phyloP scores from a whole-genome alignment of 2,888 invertebrate genomes.

The Deilephila elpenor region DNA sequence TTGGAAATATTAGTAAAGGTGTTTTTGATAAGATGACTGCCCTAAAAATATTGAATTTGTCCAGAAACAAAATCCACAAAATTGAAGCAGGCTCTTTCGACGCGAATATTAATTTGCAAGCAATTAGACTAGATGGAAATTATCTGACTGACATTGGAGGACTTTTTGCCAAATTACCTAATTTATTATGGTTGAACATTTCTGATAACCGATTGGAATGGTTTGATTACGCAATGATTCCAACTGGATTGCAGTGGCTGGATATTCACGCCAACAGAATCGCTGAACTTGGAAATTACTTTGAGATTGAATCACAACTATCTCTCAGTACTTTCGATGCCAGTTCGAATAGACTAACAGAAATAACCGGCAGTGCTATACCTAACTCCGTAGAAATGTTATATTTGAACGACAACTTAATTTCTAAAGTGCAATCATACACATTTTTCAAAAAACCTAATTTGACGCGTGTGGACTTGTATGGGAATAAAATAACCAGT shows the following conservation, averaged over 20 bases:
- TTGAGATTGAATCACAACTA: constrained; percentile 91
- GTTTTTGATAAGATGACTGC: constrained; percentile 91
- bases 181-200: constrained; percentile 93
- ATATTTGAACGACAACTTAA: constrained; percentile 91
- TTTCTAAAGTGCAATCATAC: constrained; percentile 93
- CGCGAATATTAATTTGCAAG: constrained; percentile 90
- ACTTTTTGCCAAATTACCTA: constrained; percentile 91
- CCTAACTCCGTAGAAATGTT: constrained; percentile 92
- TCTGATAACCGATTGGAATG: constrained; percentile 93
- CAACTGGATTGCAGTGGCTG: constrained; percentile 92
- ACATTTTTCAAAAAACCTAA: constrained; percentile 95
- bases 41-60: constrained; percentile 92
- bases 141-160: constrained; percentile 91
- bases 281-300: constrained; percentile 92
- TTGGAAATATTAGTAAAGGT: constrained; percentile 91
- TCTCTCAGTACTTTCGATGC: constrained; percentile 92
- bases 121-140: constrained; percentile 92
- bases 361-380: constrained; percentile 92
- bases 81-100: constrained; percentile 92
- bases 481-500: constrained; percentile 91
- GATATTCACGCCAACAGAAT: constrained; percentile 94
- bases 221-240: constrained; percentile 94
- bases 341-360: constrained; percentile 91
- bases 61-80: constrained; percentile 91
- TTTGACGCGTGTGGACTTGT: constrained; percentile 91